Conservation (phyloP, 2,888 invertebrate species). For the Protonemura montana region DNA sequence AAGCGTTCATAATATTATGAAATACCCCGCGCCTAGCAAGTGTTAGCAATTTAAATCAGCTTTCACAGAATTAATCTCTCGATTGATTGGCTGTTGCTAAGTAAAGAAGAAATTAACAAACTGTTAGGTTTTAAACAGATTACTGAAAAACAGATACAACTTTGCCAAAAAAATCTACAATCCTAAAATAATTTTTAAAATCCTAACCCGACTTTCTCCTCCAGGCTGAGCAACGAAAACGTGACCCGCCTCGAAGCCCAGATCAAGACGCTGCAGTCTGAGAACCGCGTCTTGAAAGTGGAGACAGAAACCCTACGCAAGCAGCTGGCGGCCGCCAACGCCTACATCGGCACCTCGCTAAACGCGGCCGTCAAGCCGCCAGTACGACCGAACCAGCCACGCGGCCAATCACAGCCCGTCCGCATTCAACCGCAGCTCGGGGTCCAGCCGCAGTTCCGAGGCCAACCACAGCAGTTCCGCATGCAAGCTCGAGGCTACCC, state of each 20-base stretch:
- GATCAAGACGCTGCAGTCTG: not conserved
- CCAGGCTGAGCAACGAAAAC: not conserved
- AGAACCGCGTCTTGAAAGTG: not conserved
- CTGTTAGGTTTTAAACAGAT: too few relatives aligned
- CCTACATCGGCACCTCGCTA: not conserved
- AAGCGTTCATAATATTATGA: too few relatives aligned
- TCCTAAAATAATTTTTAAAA: too few relatives aligned
- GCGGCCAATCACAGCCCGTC: not conserved
- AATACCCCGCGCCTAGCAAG: too few relatives aligned
- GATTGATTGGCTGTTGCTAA: too few relatives aligned
- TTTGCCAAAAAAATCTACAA: too few relatives aligned
- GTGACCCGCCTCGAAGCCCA: not conserved
- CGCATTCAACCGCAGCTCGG: not conserved
- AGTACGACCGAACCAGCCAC: not conserved
- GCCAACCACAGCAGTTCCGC: too few relatives aligned
- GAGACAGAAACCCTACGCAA: not conserved
- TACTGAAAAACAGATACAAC: too few relatives aligned
- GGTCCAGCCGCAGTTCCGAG: not conserved
- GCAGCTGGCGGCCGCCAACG: not conserved
- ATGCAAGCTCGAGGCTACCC: too few relatives aligned
- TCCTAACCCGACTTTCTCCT: not conserved
- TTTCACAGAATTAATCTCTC: too few relatives aligned
- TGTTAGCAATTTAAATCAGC: too few relatives aligned
- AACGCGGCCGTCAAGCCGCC: not conserved
- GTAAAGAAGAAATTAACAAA: too few relatives aligned